phyloP scores from a whole-genome alignment of 2,888 invertebrate genomes.

The Apodemia duryi region DNA sequence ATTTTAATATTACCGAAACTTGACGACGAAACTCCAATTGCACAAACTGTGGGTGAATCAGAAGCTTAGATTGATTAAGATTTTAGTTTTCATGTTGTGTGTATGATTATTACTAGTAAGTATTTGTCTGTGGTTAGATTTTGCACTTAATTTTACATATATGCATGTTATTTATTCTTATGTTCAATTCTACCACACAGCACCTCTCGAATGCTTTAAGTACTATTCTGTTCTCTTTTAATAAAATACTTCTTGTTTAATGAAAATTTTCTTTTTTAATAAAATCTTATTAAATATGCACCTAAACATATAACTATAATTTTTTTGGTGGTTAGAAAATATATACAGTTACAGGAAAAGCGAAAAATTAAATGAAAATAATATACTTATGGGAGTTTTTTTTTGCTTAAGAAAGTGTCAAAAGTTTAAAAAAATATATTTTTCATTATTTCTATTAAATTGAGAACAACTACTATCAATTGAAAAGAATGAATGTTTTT shows the following conservation, averaged over 20 bases:
- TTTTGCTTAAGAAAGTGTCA: too few species aligned
- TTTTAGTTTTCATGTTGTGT: constrained; percentile 1
- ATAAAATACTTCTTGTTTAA: background rate
- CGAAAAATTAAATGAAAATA: too few species aligned
- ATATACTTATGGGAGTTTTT: too few species aligned
- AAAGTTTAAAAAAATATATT: too few species aligned
- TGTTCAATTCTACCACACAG: background rate
- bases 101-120: constrained; percentile 1
- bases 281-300: too few species aligned
- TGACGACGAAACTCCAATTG: constrained; percentile 84
- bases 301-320: too few species aligned
- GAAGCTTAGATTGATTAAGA: constrained; percentile 58
- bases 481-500: too few species aligned
- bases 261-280: too few species aligned
- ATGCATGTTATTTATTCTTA: background rate
- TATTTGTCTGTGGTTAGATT: background rate
- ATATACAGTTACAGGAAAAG: too few species aligned
- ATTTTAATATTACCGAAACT: constrained; percentile 98
- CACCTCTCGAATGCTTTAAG: background rate
- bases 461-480: too few species aligned
- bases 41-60: constrained; percentile 74
- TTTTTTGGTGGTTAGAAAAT: too few species aligned
- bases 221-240: background rate
- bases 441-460: too few species aligned
- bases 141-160: background rate